Base-by-base conservation (phyloP, 2,113 vertebrate species). In the Cyanistes caeruleus region DNA sequence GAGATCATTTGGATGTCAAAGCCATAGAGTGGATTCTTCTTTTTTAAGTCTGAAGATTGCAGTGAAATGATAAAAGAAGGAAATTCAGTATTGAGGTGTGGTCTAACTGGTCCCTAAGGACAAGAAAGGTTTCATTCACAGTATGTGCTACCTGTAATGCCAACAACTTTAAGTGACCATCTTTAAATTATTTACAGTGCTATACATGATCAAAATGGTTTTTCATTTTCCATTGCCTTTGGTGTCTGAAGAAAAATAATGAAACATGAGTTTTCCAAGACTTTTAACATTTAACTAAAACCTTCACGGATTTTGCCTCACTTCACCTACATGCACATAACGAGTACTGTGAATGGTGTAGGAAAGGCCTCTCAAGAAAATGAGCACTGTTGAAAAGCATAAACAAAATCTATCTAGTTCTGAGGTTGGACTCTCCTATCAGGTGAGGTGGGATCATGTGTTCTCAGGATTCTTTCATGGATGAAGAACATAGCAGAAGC, bases 271-370 rank as follows among this genome's bases (percentile, higher is more conserved):
- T 28, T 75, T 78, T 19, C 23, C 8, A 60, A 51, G 14, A 22
- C 44, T 75, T 75, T 76, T 53, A 79, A 15, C 5, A 31, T 69
- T 60, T 60, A 63, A 58, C 5, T 82, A 56, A 87, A 88, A 68
- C 5, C 13, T 63, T 51, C 41, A 69, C 5, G 52, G 7, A 49
- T 60, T 83, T 60, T 86, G 25, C 31, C 35, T 49, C 62, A 21
- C 7, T 62, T 19, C 10, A 39, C 15, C n/a, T n/a, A 27, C 1
- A 17, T 27, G 4, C 5, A 33, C 1, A 4, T 12, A 75, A 58
- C 5, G 0, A 25, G n/a, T 53, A 23, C 28, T 33, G 15, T 62
- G n/a, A 67, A 44, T 3, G 5, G 5, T 33, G 41, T 27, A 27
- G 7, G 11, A 87, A 84, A 73, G 22, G 4, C 2, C 3, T 68